Percentiles rank a stretch among this genome's conserved stretches.
phyloP scores from a whole-genome alignment of 1,140 invertebrate genomes.

The Drosophila subpulchrella region DNA sequence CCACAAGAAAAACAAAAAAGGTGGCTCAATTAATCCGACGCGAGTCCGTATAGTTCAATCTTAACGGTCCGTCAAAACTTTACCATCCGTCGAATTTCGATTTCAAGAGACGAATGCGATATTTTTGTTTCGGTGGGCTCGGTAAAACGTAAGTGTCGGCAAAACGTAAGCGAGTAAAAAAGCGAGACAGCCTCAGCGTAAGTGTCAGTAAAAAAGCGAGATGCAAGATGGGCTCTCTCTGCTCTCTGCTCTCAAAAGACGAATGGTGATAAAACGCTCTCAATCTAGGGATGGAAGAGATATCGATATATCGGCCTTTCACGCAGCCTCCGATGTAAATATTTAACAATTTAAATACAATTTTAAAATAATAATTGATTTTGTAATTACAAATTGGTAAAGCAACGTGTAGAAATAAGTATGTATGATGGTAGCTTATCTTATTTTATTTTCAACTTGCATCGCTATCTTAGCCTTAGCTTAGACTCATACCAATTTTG shows the following conservation, averaged over 20 bases:
- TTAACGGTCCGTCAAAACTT: neutral
- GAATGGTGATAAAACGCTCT: slow-evolving; percentile 9
- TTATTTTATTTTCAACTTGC: neutral
- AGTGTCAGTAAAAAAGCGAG: too few species aligned
- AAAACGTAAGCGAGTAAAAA: too few species aligned
- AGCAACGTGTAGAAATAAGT: neutral
- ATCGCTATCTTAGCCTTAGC: neutral
- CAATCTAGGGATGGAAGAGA: neutral
- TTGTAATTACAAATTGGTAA: neutral
- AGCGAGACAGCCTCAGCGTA: too few species aligned
- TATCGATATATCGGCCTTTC: neutral
- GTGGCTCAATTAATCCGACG: slow-evolving; percentile 7
- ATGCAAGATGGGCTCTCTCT: too few species aligned
- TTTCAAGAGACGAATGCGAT: slow-evolving; percentile 4
- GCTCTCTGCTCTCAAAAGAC: neutral
- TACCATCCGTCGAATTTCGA: slow-evolving; percentile 9
- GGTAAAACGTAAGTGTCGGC: too few species aligned
- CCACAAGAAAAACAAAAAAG: slow-evolving; percentile 3
- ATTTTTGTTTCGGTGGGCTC: too few species aligned
- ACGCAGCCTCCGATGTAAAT: neutral
- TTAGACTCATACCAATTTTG: neutral
- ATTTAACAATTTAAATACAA: neutral
- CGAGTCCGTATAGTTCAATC: slow-evolving; percentile 3
- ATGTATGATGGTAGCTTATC: neutral
- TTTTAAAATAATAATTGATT: neutral